Conservation (phyloP, 2,113 vertebrate genomes). For the Nettapus auritus region DNA sequence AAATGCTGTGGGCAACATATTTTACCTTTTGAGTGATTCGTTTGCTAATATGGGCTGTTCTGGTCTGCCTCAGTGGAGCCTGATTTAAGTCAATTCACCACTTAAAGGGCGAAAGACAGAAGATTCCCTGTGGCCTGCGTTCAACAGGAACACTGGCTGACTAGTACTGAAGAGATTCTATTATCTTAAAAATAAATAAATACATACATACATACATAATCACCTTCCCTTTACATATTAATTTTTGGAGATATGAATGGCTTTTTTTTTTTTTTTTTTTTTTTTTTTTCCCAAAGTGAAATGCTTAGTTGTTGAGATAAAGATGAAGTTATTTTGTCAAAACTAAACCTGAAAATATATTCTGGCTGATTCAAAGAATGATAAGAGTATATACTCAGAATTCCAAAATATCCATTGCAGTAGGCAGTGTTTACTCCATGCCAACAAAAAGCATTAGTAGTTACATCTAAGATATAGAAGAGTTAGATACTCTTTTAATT, state of each 20-base stretch:
- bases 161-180: not conserved
- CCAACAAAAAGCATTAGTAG: not conserved
- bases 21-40: not conserved
- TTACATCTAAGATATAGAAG: not conserved
- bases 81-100: not conserved
- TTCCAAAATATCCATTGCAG: constrained; percentile 29
- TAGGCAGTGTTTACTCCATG: constrained; percentile 4
- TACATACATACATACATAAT: not conserved
- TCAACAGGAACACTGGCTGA: not conserved
- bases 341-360: not conserved
- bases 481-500: not conserved
- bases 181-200: not conserved
- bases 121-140: not conserved
- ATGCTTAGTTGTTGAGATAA: not conserved
- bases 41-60: not conserved
- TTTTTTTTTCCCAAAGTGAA: no score
- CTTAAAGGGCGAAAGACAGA: not conserved
- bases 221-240: not conserved
- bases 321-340: constrained; percentile 3
- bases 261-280: not conserved
- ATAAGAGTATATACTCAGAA: constrained; percentile 9
- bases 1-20: not conserved
- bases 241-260: not conserved
- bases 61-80: not conserved
- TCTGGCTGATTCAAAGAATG: constrained; percentile 18